These are phyloP conservation scores for Goniozus legneri DNA, from an alignment of 1,140 invertebrate species.

Conservation along the genomic window DNA sequence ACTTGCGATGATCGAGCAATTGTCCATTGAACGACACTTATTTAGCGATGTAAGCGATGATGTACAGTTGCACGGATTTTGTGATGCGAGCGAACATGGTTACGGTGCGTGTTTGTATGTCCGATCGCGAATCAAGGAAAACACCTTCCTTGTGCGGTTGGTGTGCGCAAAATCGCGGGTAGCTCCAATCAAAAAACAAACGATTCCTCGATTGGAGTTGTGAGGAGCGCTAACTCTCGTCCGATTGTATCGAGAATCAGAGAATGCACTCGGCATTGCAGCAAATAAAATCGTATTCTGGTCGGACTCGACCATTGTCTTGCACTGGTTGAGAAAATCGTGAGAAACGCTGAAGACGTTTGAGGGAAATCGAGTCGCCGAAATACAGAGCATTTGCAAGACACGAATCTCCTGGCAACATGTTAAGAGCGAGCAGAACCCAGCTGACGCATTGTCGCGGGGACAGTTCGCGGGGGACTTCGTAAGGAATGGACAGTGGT, in stretches of 20 bases:
- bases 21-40: not conserved
- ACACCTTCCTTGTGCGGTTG: not conserved
- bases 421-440: not conserved
- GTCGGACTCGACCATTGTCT: not conserved
- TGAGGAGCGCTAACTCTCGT: not conserved
- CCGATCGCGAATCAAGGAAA: not conserved
- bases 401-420: not conserved
- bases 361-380: not conserved
- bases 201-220: not conserved
- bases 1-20: not conserved
- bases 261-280: not conserved
- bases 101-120: not conserved
- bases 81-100: not conserved
- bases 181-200: not conserved
- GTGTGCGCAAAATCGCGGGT: not conserved
- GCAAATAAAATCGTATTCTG: not conserved
- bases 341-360: not conserved
- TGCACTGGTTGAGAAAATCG: not conserved
- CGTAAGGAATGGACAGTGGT: not conserved
- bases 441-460: not conserved
- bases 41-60: not conserved
- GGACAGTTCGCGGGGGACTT: not conserved
- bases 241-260: not conserved
- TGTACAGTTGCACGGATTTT: not conserved
- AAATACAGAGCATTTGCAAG: not conserved